phyloP scores from a whole-genome alignment of 2,888 invertebrate species.

The Bellardia bayeri region DNA sequence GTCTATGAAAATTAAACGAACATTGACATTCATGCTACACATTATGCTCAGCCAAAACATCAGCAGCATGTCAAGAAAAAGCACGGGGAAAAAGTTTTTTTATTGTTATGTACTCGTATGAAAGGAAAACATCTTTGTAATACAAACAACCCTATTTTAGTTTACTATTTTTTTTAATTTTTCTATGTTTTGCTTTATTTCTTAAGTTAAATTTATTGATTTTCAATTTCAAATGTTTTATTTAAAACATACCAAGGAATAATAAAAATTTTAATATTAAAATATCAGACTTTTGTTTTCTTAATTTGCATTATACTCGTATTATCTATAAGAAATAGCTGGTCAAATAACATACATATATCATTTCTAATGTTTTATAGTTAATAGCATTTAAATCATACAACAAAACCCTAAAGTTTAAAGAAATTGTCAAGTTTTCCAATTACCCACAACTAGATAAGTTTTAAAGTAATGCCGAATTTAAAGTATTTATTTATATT shows the following conservation, averaged over 20 bases:
- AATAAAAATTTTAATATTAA: background rate
- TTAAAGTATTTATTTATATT: background rate
- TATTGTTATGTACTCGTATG: constrained; percentile 30
- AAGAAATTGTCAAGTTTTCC: constrained; percentile 6
- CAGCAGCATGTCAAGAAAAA: background rate
- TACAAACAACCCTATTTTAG: background rate
- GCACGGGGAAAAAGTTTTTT: constrained; percentile 3
- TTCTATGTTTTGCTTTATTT: constrained; percentile 35
- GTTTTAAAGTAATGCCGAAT: background rate
- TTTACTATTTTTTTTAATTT: constrained; percentile 41
- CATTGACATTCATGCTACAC: background rate
- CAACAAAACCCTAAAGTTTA: background rate
- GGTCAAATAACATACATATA: background rate
- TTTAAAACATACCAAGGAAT: background rate
- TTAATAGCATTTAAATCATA: background rate
- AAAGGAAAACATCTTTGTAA: constrained; percentile 14
- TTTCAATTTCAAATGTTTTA: constrained; percentile 10
- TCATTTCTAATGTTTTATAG: constrained; percentile 1
- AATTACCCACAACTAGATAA: background rate
- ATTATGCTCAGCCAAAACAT: background rate
- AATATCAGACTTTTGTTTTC: background rate
- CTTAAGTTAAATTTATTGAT: constrained; percentile 35
- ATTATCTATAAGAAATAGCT: background rate
- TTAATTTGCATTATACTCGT: background rate
- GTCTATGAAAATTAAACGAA: background rate